phyloP scores from a whole-genome alignment of 2,888 invertebrate species.

The Chydorus sphaericus region DNA sequence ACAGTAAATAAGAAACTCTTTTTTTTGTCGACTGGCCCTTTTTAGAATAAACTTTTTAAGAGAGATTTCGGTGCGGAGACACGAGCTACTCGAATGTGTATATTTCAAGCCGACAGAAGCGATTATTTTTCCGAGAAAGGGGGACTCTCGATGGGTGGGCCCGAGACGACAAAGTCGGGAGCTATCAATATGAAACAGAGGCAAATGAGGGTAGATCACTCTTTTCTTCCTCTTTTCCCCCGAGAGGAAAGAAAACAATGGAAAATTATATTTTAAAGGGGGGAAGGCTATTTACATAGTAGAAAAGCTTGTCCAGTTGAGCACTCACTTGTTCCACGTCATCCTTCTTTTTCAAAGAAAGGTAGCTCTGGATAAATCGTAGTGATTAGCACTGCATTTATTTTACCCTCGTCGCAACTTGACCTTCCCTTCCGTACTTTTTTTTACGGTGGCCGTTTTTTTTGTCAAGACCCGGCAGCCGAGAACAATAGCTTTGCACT shows the following conservation, averaged over 20 bases:
- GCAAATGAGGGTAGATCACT: neutral
- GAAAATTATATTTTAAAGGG: neutral
- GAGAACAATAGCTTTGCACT: slow-evolving; percentile 6
- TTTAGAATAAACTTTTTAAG: no score
- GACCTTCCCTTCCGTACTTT: neutral
- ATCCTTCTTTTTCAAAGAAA: no score
- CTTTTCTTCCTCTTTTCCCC: neutral
- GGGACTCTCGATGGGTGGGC: slow-evolving; percentile 2
- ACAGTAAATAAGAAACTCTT: no score
- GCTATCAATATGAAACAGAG: slow-evolving; percentile 5
- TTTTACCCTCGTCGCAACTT: neutral
- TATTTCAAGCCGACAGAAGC: neutral
- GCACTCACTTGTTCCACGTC: slow-evolving; percentile 10
- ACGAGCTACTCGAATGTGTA: neutral
- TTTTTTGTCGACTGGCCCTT: no score
- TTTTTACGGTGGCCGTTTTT: neutral
- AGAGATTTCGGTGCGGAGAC: no score
- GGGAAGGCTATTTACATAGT: neutral
- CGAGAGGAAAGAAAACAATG: neutral
- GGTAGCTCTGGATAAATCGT: slow-evolving; percentile 1
- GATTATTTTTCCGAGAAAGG: slow-evolving; percentile 1
- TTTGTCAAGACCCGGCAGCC: neutral
- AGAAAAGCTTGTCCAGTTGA: neutral
- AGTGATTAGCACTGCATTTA: slow-evolving; percentile 5
- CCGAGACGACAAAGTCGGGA: neutral